Evolutionary conservation across 2,888 invertebrate species (phyloP), one percentile per base, ranked within the genome.

Genomic region (Campopleginae sp.): DNA sequence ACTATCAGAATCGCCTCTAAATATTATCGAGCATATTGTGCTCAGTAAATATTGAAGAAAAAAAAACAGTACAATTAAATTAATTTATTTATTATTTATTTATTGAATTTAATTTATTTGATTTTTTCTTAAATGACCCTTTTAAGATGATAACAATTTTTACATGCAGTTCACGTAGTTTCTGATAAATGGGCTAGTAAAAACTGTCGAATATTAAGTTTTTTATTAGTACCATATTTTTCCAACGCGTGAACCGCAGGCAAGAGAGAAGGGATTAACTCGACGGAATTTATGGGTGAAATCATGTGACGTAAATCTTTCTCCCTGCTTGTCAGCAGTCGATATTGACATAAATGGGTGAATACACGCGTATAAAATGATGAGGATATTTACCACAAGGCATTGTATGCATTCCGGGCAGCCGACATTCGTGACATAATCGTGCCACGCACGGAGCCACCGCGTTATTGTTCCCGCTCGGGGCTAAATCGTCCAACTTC

Each of bases 371-470:
- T 10, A 58, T 27, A 63, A n/a, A 76, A 46, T 63, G 72, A 77
- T 74, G 84, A 77, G 78, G 70, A 86, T 87, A 84, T 86, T 86
- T 78, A 84, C 77, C 76, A 75, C 71, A 70, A 44, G 77, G 75
- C 79, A 86, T 88, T 88, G 89, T 90, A 88, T 89, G 89, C 89
- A 90, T 91, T 90, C 89, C 87, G 85, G 87, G 88, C 83, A 87
- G 85, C 80, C 85, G 86, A 84, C 72, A 82, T 88, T 89, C 90
- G 88, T 90, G 90, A 90, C 90, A 89, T 90, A 91, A 91, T 90
- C 90, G 90, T 86, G 87, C 86, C 86, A 86, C 85, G 82, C 84
- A 81, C 81, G 72, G 33, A 82, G 76, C 74, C 78, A 68, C 33
- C 82, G 76, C 82, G 81, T 87, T 87, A 87, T 87, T 87, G 85